These are phyloP conservation scores for Sterna hirundo DNA, from an alignment of 2,113 vertebrate species.

Conservation along the genomic window DNA sequence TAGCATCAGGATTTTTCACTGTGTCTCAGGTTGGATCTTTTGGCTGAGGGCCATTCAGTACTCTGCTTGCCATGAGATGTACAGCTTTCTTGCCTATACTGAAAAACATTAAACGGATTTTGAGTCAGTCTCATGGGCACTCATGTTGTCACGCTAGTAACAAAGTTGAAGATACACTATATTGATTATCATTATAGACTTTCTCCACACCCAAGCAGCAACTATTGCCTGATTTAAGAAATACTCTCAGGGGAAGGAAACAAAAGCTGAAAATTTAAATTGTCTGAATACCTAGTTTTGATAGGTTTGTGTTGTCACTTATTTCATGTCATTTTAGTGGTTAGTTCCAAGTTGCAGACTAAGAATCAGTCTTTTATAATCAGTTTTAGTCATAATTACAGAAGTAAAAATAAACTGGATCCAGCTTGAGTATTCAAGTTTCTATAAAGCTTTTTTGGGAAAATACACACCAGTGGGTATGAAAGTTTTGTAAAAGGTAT, in stretches of 20 bases:
- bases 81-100: neutral
- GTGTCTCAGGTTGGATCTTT: neutral
- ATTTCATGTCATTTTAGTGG: neutral
- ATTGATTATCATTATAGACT: neutral
- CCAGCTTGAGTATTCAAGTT: neutral
- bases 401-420: neutral
- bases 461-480: neutral
- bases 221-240: neutral
- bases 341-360: neutral
- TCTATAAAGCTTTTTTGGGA: neutral
- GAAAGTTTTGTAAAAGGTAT: neutral
- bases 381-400: neutral
- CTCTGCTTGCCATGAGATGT: neutral
- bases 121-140: neutral
- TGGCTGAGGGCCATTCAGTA: neutral
- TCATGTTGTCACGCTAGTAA: neutral
- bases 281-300: neutral
- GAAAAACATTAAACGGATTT: neutral
- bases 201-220: neutral
- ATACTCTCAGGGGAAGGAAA: neutral
- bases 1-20: neutral
- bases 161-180: neutral
- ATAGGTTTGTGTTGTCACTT: neutral
- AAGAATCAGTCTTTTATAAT: neutral
- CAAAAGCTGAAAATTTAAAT: neutral